These are phyloP conservation scores for Tetragnatha versicolor DNA, from an alignment of 1,140 invertebrate species.

Conservation along the genomic window DNA sequence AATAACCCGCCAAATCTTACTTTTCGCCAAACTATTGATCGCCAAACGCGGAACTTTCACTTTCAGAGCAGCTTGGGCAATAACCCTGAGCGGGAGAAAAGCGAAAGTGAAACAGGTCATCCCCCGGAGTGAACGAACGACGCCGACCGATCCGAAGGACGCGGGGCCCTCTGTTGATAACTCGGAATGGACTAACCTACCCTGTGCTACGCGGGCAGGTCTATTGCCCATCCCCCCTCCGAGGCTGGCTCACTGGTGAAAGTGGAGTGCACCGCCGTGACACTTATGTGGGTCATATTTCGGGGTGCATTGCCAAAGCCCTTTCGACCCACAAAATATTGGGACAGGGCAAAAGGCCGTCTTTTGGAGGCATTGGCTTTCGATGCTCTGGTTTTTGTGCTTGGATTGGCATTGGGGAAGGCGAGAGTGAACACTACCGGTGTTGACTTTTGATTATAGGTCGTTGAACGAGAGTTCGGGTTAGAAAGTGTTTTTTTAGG, in stretches of 20 bases:
- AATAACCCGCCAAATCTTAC: too few species aligned
- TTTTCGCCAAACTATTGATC: too few species aligned
- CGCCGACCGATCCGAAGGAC: background rate
- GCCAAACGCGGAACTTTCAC: too few species aligned
- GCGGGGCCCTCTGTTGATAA: background rate
- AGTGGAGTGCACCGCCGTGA: background rate
- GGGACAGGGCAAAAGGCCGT: background rate
- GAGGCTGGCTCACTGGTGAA: background rate
- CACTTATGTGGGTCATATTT: background rate
- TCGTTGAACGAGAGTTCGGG: too few species aligned
- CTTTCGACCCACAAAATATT: constrained; percentile 1
- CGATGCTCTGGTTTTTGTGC: too few species aligned
- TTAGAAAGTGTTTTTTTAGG: too few species aligned
- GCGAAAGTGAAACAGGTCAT: constrained; percentile 18
- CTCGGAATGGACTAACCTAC: constrained; percentile 6
- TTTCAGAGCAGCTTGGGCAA: too few species aligned
- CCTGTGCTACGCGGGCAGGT: background rate
- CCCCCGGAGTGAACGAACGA: constrained; percentile 13
- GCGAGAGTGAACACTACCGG: too few species aligned
- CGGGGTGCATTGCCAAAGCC: background rate
- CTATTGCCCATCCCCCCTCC: constrained; percentile 7
- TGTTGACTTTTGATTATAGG: too few species aligned
- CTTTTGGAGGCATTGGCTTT: too few species aligned
- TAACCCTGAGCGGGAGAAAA: background rate
- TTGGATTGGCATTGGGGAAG: too few species aligned